Base-by-base conservation (phyloP, 2,888 invertebrate species). In the Drosophila ochracea region DNA sequence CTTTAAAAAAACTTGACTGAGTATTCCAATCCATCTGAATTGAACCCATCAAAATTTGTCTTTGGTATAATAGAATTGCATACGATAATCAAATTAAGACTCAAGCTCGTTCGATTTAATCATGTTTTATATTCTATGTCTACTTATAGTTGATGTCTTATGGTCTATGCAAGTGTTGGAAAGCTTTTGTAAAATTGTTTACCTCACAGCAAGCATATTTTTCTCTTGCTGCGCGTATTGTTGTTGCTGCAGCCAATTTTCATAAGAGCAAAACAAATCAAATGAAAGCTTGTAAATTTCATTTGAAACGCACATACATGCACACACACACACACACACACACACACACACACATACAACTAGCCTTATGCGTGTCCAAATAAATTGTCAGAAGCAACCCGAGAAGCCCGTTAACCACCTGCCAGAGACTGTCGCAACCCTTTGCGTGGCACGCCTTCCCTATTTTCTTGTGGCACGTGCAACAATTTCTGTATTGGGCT, bases 401-500 rank as follows among this genome's bases (percentile, higher is more conserved):
- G n/a, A 28, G 28, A 39, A 28, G 19, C 39, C 39, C 13, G 49
- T 19, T 62, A 31, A 25, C 30, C 49, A 58, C 31, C 58, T 58
- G 58, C 43, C 47, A 43, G 43, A 5, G 5, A 30, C 41, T 58
- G 58, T 21, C 43, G 41, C 57, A 58, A 30, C 58, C 58, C 47
- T 43, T 47, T 57, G 47, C 30, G n/a, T 57, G 39, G 39, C 37
- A 37, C 37, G n/a, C 33, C 19, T 54, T 31, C 47, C 47, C 28
- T 21, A 55, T 54, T 50, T 31, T 30, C 71, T 47, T n/a, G 47
- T 57, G 43, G 78, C 71, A 75, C 75, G 78, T 75, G 72, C 78
- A 71, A 47, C 60, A 71, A 52, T 64, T 75, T 77, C 57, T 43
- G 43, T 61, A 73, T 76, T 76, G 64, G 63, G 31, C 70, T 63